phyloP scores from a whole-genome alignment of 1,140 invertebrate species.

The Macrobrachium nipponense region DNA sequence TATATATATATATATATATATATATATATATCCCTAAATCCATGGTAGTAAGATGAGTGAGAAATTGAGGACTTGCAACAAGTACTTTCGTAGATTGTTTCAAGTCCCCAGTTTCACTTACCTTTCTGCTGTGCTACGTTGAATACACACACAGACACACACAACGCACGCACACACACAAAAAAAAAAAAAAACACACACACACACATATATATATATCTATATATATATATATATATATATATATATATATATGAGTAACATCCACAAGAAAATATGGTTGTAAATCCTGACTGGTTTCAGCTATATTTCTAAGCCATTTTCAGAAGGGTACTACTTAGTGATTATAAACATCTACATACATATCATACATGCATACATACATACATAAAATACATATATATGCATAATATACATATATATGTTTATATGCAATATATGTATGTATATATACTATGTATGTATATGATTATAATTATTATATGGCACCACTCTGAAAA shows the following conservation, averaged over 20 bases:
- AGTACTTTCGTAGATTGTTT: too few relatives aligned
- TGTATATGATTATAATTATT: neutral
- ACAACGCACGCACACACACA: too few relatives aligned
- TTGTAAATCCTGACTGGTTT: neutral
- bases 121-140: too few relatives aligned
- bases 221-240: conserved; percentile 41
- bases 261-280: neutral
- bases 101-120: too few relatives aligned
- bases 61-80: too few relatives aligned
- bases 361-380: neutral
- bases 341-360: neutral
- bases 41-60: too few relatives aligned
- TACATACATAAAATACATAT: neutral
- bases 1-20: conserved; percentile 40
- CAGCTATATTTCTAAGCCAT: too few relatives aligned
- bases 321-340: too few relatives aligned
- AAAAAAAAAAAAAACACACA: too few relatives aligned
- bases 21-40: conserved; percentile 24
- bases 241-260: conserved; percentile 22
- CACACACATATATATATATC: conserved; percentile 20
- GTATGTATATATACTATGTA: neutral
- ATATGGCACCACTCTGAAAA: too few relatives aligned
- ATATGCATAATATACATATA: neutral
- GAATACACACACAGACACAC: too few relatives aligned
- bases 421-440: neutral